Conservation (phyloP, 1,140 invertebrate genomes). For the Luehdorfia chinensis region DNA sequence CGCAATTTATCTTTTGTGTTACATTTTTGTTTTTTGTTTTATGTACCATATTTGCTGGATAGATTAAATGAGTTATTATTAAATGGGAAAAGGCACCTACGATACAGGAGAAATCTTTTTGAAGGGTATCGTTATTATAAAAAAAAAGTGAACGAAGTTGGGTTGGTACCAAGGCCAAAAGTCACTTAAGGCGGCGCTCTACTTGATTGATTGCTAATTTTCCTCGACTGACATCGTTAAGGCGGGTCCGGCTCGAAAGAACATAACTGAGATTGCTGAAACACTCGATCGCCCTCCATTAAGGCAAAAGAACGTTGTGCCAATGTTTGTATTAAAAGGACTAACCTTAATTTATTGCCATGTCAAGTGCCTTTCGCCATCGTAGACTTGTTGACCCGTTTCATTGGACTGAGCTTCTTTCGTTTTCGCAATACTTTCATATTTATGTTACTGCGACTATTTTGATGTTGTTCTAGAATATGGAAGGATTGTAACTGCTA, state of each 20-base stretch:
- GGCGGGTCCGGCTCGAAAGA: conserved; percentile 25
- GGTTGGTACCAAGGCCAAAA: conserved; percentile 17
- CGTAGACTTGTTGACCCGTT: conserved; percentile 32
- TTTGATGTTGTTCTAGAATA: too few relatives aligned
- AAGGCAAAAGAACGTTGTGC: conserved; percentile 9
- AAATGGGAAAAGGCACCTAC: too few relatives aligned
- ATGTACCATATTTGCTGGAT: too few relatives aligned
- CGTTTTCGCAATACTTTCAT: neutral
- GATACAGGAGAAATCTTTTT: too few relatives aligned
- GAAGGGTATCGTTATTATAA: too few relatives aligned
- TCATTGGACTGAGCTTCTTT: conserved; percentile 11
- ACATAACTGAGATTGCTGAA: conserved; percentile 19
- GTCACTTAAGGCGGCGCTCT: conserved; percentile 27
- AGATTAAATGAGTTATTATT: too few relatives aligned
- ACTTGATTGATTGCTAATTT: conserved; percentile 44
- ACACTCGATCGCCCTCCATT: conserved; percentile 23
- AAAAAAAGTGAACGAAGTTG: too few relatives aligned
- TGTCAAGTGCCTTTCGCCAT: conserved; percentile 24
- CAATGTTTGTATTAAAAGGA: conserved; percentile 32
- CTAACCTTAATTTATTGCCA: conserved; percentile 32
- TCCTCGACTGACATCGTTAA: conserved; percentile 23
- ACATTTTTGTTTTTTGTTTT: too few relatives aligned
- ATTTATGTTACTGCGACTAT: too few relatives aligned
- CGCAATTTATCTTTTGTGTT: too few relatives aligned
- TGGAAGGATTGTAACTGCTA: too few relatives aligned